Evolutionary conservation across 2,113 vertebrate species (phyloP).

Genomic region (Scomber scombrus): DNA sequence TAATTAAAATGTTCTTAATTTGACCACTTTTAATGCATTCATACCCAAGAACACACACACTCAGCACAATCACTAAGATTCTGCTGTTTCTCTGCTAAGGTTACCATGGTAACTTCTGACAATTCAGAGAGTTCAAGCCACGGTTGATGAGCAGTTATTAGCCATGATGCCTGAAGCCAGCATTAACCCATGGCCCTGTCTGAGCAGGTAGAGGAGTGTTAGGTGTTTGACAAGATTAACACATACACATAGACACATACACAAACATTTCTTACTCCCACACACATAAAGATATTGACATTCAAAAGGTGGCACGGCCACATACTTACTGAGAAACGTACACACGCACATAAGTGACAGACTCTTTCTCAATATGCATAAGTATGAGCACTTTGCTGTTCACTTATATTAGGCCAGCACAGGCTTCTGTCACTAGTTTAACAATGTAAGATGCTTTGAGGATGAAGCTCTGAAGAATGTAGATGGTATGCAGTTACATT

Average conservation of each 20-base stretch:
- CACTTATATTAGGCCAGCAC: constrained; percentile 14
- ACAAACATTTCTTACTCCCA: constrained; percentile 59
- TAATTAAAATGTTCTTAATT: constrained; percentile 4
- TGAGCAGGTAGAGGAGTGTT: constrained; percentile 84
- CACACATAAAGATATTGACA: constrained; percentile 56
- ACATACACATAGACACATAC: constrained; percentile 67
- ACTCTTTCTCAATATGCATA: constrained; percentile 38
- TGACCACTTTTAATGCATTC: not conserved
- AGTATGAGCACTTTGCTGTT: constrained; percentile 47
- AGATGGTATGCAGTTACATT: constrained; percentile 72
- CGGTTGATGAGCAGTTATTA: constrained; percentile 84
- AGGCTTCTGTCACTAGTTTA: constrained; percentile 64
- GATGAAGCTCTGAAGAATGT: constrained; percentile 77
- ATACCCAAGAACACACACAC: not conserved
- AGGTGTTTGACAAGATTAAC: constrained; percentile 83
- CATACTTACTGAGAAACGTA: constrained; percentile 47
- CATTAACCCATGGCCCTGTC: constrained; percentile 86
- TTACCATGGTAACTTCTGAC: constrained; percentile 50
- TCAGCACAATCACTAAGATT: constrained; percentile 12
- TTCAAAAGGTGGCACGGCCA: constrained; percentile 18
- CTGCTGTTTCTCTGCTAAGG: constrained; percentile 63
- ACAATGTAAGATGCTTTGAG: constrained; percentile 66
- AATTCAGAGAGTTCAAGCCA: constrained; percentile 79
- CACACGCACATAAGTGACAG: constrained; percentile 29
- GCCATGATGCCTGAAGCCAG: constrained; percentile 77